A percentile compares a stretch with the other conserved stretches of the same genome.
Conservation (phyloP, 1,140 invertebrate species). For the Drosophila albomicans region DNA sequence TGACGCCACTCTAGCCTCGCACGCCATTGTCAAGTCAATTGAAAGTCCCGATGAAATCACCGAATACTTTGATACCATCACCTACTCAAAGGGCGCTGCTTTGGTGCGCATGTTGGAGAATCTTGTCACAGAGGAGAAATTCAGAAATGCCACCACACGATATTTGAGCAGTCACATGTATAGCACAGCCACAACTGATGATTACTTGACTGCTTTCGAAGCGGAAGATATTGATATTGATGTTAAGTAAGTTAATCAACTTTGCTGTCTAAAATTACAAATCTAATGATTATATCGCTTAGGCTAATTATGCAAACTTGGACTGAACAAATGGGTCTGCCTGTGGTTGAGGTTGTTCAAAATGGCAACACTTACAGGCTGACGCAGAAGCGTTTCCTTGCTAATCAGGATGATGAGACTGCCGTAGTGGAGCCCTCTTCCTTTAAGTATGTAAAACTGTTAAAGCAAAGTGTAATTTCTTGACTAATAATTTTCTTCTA, state of each 20-base stretch:
- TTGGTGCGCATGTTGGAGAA: conserved; percentile 96
- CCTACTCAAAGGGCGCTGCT: conserved; percentile 96
- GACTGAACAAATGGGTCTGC: conserved; percentile 96
- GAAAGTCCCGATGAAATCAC: conserved; percentile 95
- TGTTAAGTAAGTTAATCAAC: conserved; percentile 82
- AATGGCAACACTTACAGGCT: conserved; percentile 86
- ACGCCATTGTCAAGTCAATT: conserved; percentile 94
- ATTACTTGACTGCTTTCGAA: conserved; percentile 90
- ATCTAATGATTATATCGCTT: neutral
- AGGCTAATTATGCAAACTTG: conserved; percentile 95
- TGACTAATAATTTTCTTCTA: neutral
- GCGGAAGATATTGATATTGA: conserved; percentile 85
- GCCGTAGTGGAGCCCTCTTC: conserved; percentile 85
- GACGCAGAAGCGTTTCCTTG: conserved; percentile 90
- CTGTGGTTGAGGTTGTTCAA: conserved; percentile 89
- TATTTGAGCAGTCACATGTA: conserved; percentile 91
- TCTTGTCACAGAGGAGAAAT: conserved; percentile 91
- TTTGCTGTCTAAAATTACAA: neutral
- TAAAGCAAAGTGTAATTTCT: too few relatives aligned
- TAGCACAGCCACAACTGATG: conserved; percentile 91
- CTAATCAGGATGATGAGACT: conserved; percentile 87
- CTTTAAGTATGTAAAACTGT: conserved; percentile 86
- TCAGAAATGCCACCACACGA: conserved; percentile 89
- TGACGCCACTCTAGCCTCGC: conserved; percentile 93
- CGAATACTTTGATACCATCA: conserved; percentile 96